Conservation (phyloP, 1,140 invertebrate species). For the Pristionchus pacificus region DNA sequence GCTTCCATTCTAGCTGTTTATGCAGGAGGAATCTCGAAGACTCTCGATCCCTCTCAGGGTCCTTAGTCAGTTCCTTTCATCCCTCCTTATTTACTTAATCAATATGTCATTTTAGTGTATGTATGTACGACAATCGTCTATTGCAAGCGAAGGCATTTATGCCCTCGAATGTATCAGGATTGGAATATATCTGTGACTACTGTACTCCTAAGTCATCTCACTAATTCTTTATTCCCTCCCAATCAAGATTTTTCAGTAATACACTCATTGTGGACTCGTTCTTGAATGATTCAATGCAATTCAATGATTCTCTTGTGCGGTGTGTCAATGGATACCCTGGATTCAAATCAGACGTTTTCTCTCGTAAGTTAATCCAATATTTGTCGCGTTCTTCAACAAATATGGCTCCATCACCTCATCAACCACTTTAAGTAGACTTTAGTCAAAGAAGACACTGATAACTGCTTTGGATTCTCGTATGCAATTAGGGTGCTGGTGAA, state of each 20-base stretch:
- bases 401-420: not conserved
- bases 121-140: constrained; percentile 51
- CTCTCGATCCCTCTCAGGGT: constrained; percentile 45
- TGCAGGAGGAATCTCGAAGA: constrained; percentile 59
- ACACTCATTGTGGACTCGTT: constrained; percentile 1
- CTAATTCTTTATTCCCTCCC: not conserved
- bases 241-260: constrained; percentile 8
- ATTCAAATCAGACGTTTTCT: constrained; percentile 43
- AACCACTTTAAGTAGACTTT: constrained; percentile 4
- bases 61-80: constrained; percentile 38
- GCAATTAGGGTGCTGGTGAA: no score
- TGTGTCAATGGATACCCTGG: constrained; percentile 54
- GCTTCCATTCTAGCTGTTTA: constrained; percentile 63
- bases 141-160: constrained; percentile 45
- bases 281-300: constrained; percentile 2
- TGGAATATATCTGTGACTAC: constrained; percentile 36
- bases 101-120: constrained; percentile 39
- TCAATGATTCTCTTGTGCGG: constrained; percentile 16
- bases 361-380: no score
- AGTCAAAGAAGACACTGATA: no score
- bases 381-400: no score
- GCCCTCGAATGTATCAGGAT: constrained; percentile 34
- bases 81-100: not conserved
- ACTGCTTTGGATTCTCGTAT: no score
- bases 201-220: not conserved